Evolutionary conservation across 2,797 vertebrate species (phyloP).

Genomic region (Sciurus vulgaris): DNA sequence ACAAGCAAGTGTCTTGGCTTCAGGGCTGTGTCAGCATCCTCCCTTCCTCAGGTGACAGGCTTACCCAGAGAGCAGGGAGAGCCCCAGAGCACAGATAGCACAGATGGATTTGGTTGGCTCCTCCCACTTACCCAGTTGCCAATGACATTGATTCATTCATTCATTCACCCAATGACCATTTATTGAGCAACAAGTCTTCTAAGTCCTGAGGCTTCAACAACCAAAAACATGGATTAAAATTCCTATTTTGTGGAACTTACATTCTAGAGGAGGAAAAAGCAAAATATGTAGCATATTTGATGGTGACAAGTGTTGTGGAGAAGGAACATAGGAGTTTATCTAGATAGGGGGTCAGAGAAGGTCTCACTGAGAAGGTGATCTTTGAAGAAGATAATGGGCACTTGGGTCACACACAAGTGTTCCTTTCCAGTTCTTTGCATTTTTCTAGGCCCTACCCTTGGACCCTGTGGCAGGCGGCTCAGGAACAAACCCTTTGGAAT

Average conservation of each 20-base stretch:
- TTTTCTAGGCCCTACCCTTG: background rate
- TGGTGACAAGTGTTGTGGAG: background rate
- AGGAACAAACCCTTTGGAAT: no score
- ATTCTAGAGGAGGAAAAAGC: background rate
- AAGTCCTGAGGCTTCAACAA: background rate
- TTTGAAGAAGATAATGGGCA: background rate
- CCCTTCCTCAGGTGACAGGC: background rate
- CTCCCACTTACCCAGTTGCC: background rate
- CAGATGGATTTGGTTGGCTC: background rate
- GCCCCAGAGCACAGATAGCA: background rate
- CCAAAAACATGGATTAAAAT: background rate
- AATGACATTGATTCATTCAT: background rate
- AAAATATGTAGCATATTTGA: background rate
- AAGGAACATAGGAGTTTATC: background rate
- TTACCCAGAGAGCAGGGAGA: background rate
- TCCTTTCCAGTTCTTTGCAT: background rate
- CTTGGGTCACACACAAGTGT: background rate
- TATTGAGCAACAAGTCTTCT: background rate
- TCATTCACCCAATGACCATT: background rate
- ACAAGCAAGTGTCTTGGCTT: background rate
- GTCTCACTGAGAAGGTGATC: background rate
- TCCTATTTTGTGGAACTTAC: background rate
- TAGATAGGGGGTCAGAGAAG: background rate
- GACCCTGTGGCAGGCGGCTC: background rate
- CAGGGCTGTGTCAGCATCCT: background rate